These are phyloP conservation scores for Paguma larvata DNA, from an alignment of 2,797 vertebrate genomes.

Conservation along the genomic window DNA sequence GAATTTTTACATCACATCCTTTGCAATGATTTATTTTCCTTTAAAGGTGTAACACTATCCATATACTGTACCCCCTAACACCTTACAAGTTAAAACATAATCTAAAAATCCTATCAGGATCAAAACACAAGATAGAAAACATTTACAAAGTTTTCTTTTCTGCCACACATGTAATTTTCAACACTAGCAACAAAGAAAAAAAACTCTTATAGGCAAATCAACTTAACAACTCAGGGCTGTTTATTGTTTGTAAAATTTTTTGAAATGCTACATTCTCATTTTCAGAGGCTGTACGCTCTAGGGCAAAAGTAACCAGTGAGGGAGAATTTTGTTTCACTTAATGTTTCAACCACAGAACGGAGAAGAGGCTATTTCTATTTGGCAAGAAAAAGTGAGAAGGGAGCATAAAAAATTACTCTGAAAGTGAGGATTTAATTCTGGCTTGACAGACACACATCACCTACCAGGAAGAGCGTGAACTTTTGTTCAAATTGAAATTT, in stretches of 20 bases:
- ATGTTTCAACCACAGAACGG: neutral
- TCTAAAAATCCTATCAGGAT: constrained; percentile 1
- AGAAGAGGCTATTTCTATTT: neutral
- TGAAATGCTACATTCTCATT: neutral
- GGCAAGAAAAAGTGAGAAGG: neutral
- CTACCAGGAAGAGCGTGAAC: neutral
- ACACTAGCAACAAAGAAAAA: constrained; percentile 45
- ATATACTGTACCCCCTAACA: neutral
- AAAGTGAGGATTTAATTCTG: constrained; percentile 17
- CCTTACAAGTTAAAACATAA: constrained; percentile 33
- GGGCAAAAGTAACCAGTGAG: neutral
- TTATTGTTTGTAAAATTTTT: neutral
- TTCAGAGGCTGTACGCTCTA: neutral
- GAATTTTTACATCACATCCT: neutral
- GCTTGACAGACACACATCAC: neutral
- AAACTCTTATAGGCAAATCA: constrained; percentile 28
- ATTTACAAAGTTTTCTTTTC: neutral
- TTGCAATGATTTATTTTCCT: neutral
- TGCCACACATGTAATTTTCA: neutral
- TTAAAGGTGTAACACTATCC: neutral
- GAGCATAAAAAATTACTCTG: neutral
- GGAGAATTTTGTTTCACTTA: constrained; percentile 11
- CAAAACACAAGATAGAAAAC: constrained; percentile 28
- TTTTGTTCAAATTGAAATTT: constrained; percentile 30
- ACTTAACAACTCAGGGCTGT: neutral